Conservation (phyloP, 1,140 invertebrate genomes). For the Lucilia cuprina region DNA sequence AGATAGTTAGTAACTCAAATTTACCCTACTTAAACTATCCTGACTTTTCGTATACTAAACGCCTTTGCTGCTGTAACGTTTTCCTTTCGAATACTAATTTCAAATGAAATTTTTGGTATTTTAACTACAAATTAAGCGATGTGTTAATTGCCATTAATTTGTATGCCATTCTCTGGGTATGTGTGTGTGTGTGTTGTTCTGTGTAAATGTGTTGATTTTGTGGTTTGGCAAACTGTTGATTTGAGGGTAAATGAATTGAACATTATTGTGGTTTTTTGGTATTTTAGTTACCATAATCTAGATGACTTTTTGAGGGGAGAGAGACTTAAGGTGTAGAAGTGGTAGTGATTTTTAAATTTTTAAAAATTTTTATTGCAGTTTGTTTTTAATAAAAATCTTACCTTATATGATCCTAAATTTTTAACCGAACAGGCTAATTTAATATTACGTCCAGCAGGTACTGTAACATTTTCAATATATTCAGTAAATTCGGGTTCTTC, state of each 20-base stretch:
- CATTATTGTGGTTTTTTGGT: neutral
- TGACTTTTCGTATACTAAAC: neutral
- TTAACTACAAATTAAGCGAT: neutral
- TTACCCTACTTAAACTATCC: too few species aligned
- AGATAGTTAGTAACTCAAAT: too few species aligned
- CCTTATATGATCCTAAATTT: constrained; percentile 85
- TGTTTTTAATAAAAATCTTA: constrained; percentile 56
- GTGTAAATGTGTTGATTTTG: neutral
- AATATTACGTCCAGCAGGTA: constrained; percentile 83
- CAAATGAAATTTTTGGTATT: neutral
- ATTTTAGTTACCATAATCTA: neutral
- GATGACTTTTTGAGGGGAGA: neutral
- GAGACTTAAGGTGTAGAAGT: neutral
- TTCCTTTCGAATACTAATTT: neutral
- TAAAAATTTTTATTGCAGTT: neutral
- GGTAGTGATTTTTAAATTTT: neutral
- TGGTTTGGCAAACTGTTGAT: neutral
- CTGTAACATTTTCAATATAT: constrained; percentile 74
- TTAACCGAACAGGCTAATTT: constrained; percentile 89
- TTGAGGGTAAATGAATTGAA: neutral
- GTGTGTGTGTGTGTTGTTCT: too few species aligned
- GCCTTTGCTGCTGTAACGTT: neutral
- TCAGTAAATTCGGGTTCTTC: constrained; percentile 76
- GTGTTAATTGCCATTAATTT: neutral
- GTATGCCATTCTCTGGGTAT: neutral